These are phyloP conservation scores for Amaurobius ferox DNA, from an alignment of 2,888 invertebrate genomes.

Conservation along the genomic window DNA sequence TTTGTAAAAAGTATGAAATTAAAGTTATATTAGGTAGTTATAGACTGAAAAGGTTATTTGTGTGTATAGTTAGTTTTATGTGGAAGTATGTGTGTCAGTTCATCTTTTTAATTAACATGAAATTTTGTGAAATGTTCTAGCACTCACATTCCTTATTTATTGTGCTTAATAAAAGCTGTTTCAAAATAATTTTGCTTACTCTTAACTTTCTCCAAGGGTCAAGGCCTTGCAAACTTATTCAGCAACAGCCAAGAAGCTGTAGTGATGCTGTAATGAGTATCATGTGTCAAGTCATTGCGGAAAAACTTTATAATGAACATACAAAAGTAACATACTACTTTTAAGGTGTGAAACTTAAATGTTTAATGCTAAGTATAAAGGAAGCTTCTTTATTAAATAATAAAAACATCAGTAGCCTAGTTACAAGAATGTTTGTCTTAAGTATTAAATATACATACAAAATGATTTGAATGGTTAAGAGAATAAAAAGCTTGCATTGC, in stretches of 20 bases:
- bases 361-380: no score
- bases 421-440: slow-evolving; percentile 10
- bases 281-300: no score
- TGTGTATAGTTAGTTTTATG: slow-evolving; percentile 4
- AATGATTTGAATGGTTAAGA: neutral
- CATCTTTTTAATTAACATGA: slow-evolving; percentile 6
- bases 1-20: neutral
- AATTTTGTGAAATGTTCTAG: slow-evolving; percentile 10
- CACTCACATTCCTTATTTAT: slow-evolving; percentile 64
- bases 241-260: no score
- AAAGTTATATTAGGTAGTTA: neutral
- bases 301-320: no score
- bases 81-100: neutral
- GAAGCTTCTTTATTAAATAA: neutral
- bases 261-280: no score
- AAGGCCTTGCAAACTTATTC: no score
- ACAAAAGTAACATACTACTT: no score
- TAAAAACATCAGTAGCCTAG: slow-evolving; percentile 7
- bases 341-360: no score
- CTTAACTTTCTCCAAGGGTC: no score
- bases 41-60: neutral
- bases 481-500: slow-evolving; percentile 5
- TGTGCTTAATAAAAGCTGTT: slow-evolving; percentile 44
- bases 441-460: slow-evolving; percentile 5
- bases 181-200: no score